Evolutionary conservation across 2,888 invertebrate species (phyloP).

Genomic region (Noctua comes): DNA sequence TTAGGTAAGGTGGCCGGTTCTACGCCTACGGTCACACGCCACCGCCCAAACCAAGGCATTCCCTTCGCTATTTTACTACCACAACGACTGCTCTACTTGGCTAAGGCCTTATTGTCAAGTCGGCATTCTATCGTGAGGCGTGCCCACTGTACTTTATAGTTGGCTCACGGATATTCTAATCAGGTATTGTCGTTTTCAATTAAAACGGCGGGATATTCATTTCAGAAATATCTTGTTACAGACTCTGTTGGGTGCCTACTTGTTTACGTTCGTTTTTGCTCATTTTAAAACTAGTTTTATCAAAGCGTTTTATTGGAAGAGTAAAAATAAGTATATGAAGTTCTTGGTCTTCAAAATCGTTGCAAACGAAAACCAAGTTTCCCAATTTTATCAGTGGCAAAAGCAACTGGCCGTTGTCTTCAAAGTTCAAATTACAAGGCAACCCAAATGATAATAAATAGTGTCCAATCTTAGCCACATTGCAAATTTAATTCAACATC

Average conservation of each 20-base stretch:
- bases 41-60: conserved; percentile 68
- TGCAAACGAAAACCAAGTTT: neutral
- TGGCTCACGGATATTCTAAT: conserved; percentile 40
- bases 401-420: neutral
- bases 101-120: conserved; percentile 70
- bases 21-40: conserved; percentile 56
- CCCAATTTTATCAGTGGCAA: neutral
- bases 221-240: conserved; percentile 14
- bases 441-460: conserved; percentile 2
- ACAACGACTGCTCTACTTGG: conserved; percentile 64
- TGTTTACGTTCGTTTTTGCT: neutral
- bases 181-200: conserved; percentile 32
- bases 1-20: conserved; percentile 67
- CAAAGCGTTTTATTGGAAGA: neutral
- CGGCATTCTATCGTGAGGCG: conserved; percentile 66
- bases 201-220: conserved; percentile 6
- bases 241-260: neutral
- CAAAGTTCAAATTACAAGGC: neutral
- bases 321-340: neutral
- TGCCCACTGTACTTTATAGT: conserved; percentile 19
- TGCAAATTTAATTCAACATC: conserved; percentile 45
- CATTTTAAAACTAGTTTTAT: neutral
- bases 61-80: conserved; percentile 74
- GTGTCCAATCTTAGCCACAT: conserved; percentile 35
- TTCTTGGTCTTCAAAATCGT: no score